Conservation (phyloP, 2,888 invertebrate genomes). For the Neoscelio sp. region DNA sequence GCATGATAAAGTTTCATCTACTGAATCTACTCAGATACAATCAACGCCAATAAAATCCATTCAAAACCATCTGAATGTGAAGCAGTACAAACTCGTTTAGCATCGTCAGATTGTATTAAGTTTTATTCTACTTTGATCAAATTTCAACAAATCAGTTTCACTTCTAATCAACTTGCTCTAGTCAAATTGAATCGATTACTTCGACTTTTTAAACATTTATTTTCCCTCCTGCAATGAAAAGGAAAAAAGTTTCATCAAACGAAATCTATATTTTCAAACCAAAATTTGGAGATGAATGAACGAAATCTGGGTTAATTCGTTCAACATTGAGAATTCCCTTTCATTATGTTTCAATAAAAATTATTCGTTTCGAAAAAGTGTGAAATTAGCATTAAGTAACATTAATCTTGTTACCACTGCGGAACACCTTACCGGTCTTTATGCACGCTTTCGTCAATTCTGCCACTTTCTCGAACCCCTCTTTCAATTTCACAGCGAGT, state of each 20-base stretch:
- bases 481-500: constrained; percentile 41
- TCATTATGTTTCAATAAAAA: constrained; percentile 24
- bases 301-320: constrained; percentile 1
- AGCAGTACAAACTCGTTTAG: constrained; percentile 1
- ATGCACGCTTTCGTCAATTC: constrained; percentile 40
- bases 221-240: no score
- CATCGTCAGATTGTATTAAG: no score
- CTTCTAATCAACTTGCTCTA: no score
- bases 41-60: constrained; percentile 7
- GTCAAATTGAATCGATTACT: no score
- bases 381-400: constrained; percentile 38
- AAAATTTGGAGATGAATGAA: no score
- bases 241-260: no score
- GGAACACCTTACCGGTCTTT: constrained; percentile 43
- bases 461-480: constrained; percentile 37
- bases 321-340: constrained; percentile 22
- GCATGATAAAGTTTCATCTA: not conserved
- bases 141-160: no score
- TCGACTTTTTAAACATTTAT: no score
- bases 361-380: constrained; percentile 36
- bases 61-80: not conserved
- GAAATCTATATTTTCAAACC: no score
- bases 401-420: constrained; percentile 39
- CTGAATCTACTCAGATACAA: not conserved
- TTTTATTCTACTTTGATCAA: no score